Evolutionary conservation across 2,113 vertebrate species (phyloP).

Genomic region (Meles meles): DNA sequence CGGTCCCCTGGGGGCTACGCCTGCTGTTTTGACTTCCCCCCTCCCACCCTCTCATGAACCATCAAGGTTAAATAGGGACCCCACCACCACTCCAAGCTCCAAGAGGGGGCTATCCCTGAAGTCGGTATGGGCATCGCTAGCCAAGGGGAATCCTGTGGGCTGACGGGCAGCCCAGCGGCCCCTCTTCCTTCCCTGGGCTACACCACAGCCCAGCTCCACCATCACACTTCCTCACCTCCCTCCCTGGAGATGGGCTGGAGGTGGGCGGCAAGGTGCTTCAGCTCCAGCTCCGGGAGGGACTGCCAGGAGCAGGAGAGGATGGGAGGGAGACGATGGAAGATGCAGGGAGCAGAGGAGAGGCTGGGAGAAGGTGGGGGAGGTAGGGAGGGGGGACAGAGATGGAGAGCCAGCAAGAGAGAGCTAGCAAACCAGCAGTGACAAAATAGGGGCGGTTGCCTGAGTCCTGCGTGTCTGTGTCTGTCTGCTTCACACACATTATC

Average conservation of each 20-base stretch:
- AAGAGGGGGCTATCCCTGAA: neutral
- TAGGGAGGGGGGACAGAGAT: neutral
- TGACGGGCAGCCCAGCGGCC: neutral
- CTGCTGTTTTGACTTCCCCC: too few relatives aligned
- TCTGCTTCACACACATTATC: neutral
- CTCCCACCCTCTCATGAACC: neutral
- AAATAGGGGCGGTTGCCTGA: neutral
- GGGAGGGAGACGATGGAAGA: neutral
- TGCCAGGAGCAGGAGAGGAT: fast-evolving
- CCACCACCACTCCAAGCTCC: too few relatives aligned
- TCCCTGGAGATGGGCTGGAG: neutral
- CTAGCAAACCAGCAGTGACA: neutral
- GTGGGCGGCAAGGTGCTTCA: neutral
- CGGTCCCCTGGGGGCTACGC: neutral
- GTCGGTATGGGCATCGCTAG: neutral
- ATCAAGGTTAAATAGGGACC: neutral
- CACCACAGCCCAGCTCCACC: neutral
- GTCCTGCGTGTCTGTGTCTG: neutral
- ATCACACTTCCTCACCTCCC: neutral
- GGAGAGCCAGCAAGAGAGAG: neutral
- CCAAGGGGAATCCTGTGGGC: neutral
- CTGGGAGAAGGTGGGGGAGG: neutral
- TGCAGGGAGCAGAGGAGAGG: neutral
- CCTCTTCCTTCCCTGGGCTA: neutral
- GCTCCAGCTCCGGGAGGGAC: neutral